These are phyloP conservation scores for Torymus tubicola DNA, from an alignment of 2,888 invertebrate species.

Conservation along the genomic window DNA sequence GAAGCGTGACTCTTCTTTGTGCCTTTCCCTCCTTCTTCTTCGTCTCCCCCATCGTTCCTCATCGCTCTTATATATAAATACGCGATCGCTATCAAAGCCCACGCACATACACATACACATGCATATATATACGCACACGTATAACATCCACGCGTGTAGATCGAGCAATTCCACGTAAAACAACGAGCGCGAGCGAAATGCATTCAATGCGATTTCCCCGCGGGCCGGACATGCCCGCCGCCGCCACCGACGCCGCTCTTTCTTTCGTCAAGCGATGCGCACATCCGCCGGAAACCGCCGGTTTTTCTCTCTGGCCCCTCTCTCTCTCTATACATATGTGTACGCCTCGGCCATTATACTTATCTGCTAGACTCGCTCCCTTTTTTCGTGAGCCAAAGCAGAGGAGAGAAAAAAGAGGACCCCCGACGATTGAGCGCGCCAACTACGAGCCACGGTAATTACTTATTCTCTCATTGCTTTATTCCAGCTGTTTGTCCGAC, in stretches of 20 bases:
- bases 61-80: conserved; percentile 29
- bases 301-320: conserved; percentile 57
- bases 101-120: neutral
- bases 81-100: conserved; percentile 33
- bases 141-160: too few species aligned
- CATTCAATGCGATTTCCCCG: conserved; percentile 8
- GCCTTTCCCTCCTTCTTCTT: neutral
- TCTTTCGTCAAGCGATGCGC: conserved; percentile 63
- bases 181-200: neutral
- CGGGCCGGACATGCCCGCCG: neutral
- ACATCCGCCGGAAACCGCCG: conserved; percentile 63
- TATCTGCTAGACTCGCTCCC: conserved; percentile 59
- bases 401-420: too few species aligned
- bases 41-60: neutral
- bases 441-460: neutral
- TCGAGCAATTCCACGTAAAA: too few species aligned
- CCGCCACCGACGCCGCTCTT: neutral
- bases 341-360: conserved; percentile 35
- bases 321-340: neutral
- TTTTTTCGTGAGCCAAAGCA: conserved; percentile 13
- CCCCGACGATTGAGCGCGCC: too few species aligned
- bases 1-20: conserved; percentile 21
- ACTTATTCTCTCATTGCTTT: neutral
- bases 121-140: neutral
- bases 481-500: too few species aligned